Conservation (phyloP, 2,113 vertebrate genomes). For the Bubo blakistoni region DNA sequence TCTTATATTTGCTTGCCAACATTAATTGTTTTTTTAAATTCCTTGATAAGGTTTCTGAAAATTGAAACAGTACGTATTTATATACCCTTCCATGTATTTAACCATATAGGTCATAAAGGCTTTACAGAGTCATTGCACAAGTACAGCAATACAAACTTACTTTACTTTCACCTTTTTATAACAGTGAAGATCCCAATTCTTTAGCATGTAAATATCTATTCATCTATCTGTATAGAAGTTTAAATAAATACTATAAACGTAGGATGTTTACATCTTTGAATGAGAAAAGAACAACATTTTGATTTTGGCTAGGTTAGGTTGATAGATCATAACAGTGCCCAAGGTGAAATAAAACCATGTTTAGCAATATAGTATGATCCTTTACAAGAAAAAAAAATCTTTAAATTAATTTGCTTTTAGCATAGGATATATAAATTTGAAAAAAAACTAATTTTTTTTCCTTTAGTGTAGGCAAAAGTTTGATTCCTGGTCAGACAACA, state of each 20-base stretch:
- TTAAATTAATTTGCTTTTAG: not conserved
- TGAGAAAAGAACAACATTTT: not conserved
- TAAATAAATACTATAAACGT: not conserved
- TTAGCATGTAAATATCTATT: not conserved
- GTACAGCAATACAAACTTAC: not conserved
- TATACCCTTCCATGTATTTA: not conserved
- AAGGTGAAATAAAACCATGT: not conserved
- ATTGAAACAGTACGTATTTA: not conserved
- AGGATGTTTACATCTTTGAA: not conserved
- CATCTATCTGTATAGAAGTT: not conserved
- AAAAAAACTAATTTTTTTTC: not conserved
- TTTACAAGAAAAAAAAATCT: not conserved
- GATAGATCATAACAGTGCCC: not conserved
- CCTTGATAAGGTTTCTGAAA: not conserved
- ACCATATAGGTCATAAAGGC: not conserved
- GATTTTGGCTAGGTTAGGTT: not conserved
- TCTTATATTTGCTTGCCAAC: not conserved
- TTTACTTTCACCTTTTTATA: not conserved
- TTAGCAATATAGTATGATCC: not conserved
- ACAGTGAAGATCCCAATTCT: not conserved
- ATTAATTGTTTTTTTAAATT: not conserved
- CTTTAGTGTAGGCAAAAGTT: not conserved
- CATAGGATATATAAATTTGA: not conserved
- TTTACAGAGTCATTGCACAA: not conserved
- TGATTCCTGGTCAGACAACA: not conserved